Conservation (phyloP, 2,113 vertebrate species). For the Epinephelus moara region DNA sequence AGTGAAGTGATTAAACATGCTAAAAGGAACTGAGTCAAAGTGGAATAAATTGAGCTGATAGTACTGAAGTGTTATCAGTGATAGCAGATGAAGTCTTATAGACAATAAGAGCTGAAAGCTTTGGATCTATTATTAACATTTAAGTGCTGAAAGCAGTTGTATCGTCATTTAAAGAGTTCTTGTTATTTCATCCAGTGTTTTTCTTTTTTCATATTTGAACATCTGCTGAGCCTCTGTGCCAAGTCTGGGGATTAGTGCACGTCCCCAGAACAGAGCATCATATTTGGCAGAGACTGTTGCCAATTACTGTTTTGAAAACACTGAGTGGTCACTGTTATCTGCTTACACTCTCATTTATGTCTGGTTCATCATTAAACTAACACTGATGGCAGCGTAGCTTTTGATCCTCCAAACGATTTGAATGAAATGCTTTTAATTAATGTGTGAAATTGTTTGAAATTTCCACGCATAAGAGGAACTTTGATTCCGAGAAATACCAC, state of each 20-base stretch:
- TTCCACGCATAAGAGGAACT: background rate
- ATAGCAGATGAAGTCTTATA: background rate
- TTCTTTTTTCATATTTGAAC: constrained; percentile 18
- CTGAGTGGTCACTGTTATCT: constrained; percentile 15
- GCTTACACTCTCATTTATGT: background rate
- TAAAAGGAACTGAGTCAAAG: background rate
- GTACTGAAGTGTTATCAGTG: background rate
- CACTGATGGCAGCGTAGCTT: background rate
- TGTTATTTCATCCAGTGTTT: background rate
- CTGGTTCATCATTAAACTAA: background rate
- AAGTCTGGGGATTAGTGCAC: constrained; percentile 39
- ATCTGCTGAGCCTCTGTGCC: constrained; percentile 46
- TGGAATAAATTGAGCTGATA: background rate
- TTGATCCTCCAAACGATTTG: background rate
- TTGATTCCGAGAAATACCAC: background rate
- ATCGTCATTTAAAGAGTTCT: background rate
- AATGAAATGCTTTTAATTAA: background rate
- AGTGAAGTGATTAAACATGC: background rate
- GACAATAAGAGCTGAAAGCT: background rate
- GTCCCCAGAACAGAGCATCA: constrained; percentile 42
- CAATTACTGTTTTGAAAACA: constrained; percentile 31
- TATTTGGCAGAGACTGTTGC: constrained; percentile 19
- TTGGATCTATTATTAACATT: background rate
- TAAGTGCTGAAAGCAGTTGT: background rate
- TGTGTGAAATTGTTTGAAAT: background rate